Evolutionary conservation across 35 echinoderm and acorn worm species (phyloP), one percentile per base, ranked within the genome.

Genomic region (Hemicentrotus pulcherrimus): DNA sequence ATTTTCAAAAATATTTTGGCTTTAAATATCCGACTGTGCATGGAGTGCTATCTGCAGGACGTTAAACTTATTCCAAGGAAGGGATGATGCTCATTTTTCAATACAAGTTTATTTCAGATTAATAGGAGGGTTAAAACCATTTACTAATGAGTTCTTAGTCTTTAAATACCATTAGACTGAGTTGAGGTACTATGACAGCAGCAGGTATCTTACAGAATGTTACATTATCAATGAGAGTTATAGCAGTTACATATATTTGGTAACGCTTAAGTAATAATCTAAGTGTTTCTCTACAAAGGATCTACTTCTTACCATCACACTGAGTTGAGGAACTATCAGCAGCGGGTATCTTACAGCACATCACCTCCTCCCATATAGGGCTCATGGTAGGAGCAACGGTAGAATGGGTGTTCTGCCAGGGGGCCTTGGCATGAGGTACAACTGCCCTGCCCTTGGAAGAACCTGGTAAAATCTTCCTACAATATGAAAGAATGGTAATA

Each of bases 341-440:
- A n/a, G 65, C 65, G 5, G 65, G 65, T n/a, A 78, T 78, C 18
- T 78, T 78, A 78, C 65, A 78, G 18, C 65, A 78, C 0, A 78
- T 78, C 6, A 78, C 65, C 18, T 78, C 65, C 65, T 78, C 65
- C 65, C 65, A 78, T 78, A 78, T 6, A 78, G 65, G 65, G n/a
- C 65, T 78, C 19, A 59, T 11, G 32, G 88, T 90, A 47, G 46
- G 46, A 30, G 32, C 46, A 33, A 90, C 32, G 2, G 88, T 90
- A 47, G 88, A 90, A 41, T 90, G 88, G 46, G 88, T 90, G 31
- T 32, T 90, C 32, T 90, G 88, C 88, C 88, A 90, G 0, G 88
- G 46, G 9, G 50, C 13, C 48, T 94, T 19, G 10, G 16, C 32
- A 15, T 61, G 31, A 9, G 94, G 24, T 32, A 24, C 46, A 18